Evolutionary conservation across 2,797 vertebrate species (phyloP).

Genomic region (Crenichthys baileyi): DNA sequence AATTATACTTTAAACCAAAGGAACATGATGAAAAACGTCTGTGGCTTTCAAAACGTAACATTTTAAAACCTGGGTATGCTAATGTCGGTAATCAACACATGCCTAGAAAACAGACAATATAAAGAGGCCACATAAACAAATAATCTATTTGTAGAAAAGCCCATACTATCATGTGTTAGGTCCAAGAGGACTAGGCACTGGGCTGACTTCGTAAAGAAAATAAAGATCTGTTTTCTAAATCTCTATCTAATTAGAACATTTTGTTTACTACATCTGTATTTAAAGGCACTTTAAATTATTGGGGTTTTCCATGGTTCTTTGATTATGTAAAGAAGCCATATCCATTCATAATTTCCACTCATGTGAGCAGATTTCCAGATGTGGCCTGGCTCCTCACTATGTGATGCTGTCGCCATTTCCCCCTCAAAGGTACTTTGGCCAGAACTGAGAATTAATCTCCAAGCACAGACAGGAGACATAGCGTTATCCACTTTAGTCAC

Average conservation of each 20-base stretch:
- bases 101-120: background rate
- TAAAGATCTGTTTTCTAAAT: constrained; percentile 14
- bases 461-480: constrained; percentile 41
- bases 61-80: background rate
- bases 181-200: background rate
- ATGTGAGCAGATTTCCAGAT: constrained; percentile 62
- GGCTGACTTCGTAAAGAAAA: background rate
- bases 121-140: background rate
- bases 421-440: constrained; percentile 39
- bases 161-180: background rate
- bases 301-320: constrained; percentile 22
- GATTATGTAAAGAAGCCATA: constrained; percentile 48
- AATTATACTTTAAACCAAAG: background rate
- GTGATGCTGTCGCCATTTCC: constrained; percentile 52
- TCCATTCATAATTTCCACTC: constrained; percentile 54
- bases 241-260: constrained; percentile 26
- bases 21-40: background rate
- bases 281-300: constrained; percentile 29
- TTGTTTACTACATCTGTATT: constrained; percentile 33
- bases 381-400: constrained; percentile 24
- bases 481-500: constrained; percentile 44
- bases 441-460: constrained; percentile 11
- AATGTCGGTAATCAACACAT: background rate
- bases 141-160: background rate
- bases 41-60: background rate